Percentiles rank a stretch among this genome's conserved stretches.
These are phyloP conservation scores for Sturnus vulgaris DNA, from an alignment of 2,113 vertebrate species.

Conservation along the genomic window DNA sequence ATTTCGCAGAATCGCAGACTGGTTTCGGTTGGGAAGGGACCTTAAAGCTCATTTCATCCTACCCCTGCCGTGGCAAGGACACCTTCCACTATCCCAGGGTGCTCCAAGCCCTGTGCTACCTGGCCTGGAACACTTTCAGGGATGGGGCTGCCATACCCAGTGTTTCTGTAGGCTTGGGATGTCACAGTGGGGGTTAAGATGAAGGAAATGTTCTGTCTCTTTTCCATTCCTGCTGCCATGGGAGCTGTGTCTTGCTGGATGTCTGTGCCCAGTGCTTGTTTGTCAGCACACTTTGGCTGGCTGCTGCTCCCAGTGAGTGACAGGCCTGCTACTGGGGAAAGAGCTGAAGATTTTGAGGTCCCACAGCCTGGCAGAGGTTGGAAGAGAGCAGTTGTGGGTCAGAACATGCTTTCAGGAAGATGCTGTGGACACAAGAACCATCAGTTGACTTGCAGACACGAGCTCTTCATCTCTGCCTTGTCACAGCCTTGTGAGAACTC, in stretches of 20 bases:
- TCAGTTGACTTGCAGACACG: not conserved
- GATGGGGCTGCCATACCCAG: not conserved
- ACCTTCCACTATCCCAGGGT: not conserved
- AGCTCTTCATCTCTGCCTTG: not conserved
- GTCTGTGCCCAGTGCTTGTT: not conserved
- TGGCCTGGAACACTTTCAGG: not conserved
- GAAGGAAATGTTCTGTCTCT: not conserved
- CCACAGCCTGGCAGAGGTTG: not conserved
- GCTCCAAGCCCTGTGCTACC: not conserved
- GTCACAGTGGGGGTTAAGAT: not conserved
- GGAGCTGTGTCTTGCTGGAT: not conserved
- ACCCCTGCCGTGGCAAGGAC: not conserved
- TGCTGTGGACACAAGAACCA: rapidly evolving
- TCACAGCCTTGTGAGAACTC: not conserved
- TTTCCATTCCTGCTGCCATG: not conserved
- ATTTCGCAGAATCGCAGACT: not conserved
- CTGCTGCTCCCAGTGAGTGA: not conserved
- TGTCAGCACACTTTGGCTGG: not conserved
- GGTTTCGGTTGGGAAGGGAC: not conserved
- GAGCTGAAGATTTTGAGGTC: not conserved
- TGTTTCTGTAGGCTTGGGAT: not conserved
- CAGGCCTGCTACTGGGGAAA: not conserved
- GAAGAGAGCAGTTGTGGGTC: not conserved
- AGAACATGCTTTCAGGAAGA: rapidly evolving
- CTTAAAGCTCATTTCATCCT: not conserved